Conservation (phyloP, 2,888 invertebrate species). For the Ochropleura leucogaster region DNA sequence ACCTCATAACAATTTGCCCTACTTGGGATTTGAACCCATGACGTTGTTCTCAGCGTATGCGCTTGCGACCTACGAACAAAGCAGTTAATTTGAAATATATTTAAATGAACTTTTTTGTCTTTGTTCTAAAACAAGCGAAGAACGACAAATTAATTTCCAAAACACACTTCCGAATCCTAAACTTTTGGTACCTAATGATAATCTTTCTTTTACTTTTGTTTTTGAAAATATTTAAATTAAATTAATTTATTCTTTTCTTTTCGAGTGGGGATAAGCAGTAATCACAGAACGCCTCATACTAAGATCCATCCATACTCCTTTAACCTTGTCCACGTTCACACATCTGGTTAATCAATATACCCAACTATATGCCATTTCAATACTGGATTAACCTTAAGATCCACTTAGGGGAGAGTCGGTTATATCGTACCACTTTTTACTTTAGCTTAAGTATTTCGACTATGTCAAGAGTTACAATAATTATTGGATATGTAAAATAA, state of each 20-base stretch:
- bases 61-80: not conserved
- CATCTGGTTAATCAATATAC: not conserved
- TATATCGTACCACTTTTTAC: too few species aligned
- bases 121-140: not conserved
- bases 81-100: not conserved
- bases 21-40: not conserved
- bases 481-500: too few species aligned
- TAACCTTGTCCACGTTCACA: not conserved
- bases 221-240: too few species aligned
- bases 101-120: not conserved
- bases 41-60: not conserved
- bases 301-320: not conserved
- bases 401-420: too few species aligned
- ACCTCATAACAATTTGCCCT: not conserved
- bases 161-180: not conserved
- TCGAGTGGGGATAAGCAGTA: not conserved
- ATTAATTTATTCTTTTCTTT: too few species aligned
- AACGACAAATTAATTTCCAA: not conserved
- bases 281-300: not conserved
- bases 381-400: not conserved
- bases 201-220: not conserved
- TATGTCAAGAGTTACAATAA: too few species aligned
- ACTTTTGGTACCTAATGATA: not conserved
- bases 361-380: not conserved
- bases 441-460: too few species aligned